Evolutionary conservation across 2,888 invertebrate genomes (phyloP).

Genomic region (Xestia sexstrigata): DNA sequence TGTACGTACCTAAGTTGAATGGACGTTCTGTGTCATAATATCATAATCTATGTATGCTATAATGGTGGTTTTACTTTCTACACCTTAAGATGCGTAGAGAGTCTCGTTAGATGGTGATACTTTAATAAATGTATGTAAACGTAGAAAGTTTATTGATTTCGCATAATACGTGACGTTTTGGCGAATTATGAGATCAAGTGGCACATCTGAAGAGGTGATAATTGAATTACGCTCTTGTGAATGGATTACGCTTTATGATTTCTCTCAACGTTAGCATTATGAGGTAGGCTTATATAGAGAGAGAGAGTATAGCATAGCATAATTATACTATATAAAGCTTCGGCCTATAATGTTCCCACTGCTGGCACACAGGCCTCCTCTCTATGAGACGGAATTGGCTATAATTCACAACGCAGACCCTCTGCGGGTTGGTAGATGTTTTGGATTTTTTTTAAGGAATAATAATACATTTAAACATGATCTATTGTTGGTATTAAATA

Average conservation of each 20-base stretch:
- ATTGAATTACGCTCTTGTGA: conserved; percentile 3
- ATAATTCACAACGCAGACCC: too few species aligned
- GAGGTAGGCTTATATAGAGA: too few species aligned
- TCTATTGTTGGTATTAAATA: too few species aligned
- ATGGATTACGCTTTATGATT: not conserved
- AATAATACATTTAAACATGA: too few species aligned
- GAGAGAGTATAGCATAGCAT: not conserved
- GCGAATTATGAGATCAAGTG: conserved; percentile 13
- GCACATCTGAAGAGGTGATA: not conserved
- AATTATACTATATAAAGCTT: too few species aligned
- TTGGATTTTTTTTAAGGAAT: too few species aligned
- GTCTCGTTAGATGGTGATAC: conserved; percentile 42
- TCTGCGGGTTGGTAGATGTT: too few species aligned
- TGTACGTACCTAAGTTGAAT: not conserved
- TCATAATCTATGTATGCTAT: conserved; percentile 46
- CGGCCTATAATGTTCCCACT: not conserved
- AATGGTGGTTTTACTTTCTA: conserved; percentile 58
- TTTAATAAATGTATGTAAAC: conserved; percentile 29
- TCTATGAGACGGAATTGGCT: too few species aligned
- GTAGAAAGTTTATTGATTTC: conserved; percentile 57
- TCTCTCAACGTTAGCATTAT: not conserved
- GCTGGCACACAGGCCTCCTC: too few species aligned
- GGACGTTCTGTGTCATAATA: conserved; percentile 35
- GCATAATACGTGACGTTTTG: not conserved
- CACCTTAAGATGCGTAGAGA: conserved; percentile 41